phyloP scores from a whole-genome alignment of 2,113 vertebrate species.

The Aphyosemion australe region DNA sequence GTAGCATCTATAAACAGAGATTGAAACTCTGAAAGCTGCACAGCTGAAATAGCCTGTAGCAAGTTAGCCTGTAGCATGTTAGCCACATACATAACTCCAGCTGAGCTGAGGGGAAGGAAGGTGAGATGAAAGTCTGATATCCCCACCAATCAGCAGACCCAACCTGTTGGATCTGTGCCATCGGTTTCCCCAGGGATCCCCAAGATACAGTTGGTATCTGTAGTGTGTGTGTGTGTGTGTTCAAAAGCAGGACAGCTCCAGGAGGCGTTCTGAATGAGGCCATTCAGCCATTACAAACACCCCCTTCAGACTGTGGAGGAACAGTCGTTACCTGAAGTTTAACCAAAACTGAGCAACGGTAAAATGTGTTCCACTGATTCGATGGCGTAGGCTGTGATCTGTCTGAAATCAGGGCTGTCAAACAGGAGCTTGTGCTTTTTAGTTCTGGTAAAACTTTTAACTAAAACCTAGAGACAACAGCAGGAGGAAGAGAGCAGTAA shows the following conservation, averaged over 20 bases:
- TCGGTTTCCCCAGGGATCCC: neutral
- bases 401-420: too few species aligned
- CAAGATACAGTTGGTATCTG: conserved; percentile 9
- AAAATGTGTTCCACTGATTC: too few species aligned
- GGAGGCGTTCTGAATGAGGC: conserved; percentile 55
- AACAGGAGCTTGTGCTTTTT: too few species aligned
- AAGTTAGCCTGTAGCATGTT: too few species aligned
- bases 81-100: too few species aligned
- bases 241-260: conserved; percentile 46
- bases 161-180: conserved; percentile 2
- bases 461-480: neutral
- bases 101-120: too few species aligned
- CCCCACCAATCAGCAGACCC: too few species aligned
- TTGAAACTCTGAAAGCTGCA: too few species aligned
- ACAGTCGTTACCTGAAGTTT: conserved; percentile 25
- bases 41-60: too few species aligned
- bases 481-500: neutral
- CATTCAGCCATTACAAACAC: conserved; percentile 52
- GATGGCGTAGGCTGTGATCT: too few species aligned
- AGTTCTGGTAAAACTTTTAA: neutral
- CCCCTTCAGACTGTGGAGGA: conserved; percentile 14
- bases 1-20: too few species aligned
- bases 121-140: too few species aligned
- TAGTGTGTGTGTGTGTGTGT: neutral
- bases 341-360: neutral